Percentiles rank a stretch among this genome's conserved stretches.
These are phyloP conservation scores for Pterobdella sp. DNA, from an alignment of 2,888 invertebrate species.

Conservation along the genomic window DNA sequence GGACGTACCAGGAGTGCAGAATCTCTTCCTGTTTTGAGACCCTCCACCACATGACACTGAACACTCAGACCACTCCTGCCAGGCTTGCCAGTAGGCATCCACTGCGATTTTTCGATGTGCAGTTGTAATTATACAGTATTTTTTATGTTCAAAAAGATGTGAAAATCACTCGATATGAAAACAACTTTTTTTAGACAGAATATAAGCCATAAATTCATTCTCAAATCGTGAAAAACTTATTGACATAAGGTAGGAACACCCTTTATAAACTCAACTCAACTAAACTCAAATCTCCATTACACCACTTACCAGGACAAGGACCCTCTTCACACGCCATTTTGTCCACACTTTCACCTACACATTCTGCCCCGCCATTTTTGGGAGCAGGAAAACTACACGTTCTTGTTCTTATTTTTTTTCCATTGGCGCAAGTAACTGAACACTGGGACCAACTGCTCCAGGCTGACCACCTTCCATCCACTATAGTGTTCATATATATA, in stretches of 20 bases:
- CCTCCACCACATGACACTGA: conserved; percentile 37
- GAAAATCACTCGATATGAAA: background rate
- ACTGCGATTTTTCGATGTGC: no score
- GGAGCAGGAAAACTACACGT: conserved; percentile 46
- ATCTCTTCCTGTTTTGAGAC: conserved; percentile 30
- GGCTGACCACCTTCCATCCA: conserved; percentile 46
- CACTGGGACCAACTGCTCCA: conserved; percentile 48
- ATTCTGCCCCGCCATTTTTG: conserved; percentile 30
- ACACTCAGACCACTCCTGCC: conserved; percentile 34
- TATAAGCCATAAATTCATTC: no score
- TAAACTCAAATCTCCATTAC: background rate
- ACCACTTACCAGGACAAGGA: conserved; percentile 32
- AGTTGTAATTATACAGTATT: background rate
- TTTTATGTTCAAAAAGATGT: background rate
- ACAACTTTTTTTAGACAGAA: no score
- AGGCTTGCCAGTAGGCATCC: conserved; percentile 35
- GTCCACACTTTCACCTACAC: conserved; percentile 24
- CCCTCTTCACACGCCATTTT: conserved; percentile 20
- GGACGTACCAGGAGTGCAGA: conserved; percentile 28
- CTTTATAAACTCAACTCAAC: background rate
- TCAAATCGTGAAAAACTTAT: no score
- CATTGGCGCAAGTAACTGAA: conserved; percentile 46
- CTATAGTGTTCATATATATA: conserved; percentile 35
- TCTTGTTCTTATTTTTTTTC: conserved; percentile 42
- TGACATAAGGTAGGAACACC: background rate